These are phyloP conservation scores for Neofelis nebulosa DNA, from an alignment of 2,113 vertebrate species.

Conservation along the genomic window DNA sequence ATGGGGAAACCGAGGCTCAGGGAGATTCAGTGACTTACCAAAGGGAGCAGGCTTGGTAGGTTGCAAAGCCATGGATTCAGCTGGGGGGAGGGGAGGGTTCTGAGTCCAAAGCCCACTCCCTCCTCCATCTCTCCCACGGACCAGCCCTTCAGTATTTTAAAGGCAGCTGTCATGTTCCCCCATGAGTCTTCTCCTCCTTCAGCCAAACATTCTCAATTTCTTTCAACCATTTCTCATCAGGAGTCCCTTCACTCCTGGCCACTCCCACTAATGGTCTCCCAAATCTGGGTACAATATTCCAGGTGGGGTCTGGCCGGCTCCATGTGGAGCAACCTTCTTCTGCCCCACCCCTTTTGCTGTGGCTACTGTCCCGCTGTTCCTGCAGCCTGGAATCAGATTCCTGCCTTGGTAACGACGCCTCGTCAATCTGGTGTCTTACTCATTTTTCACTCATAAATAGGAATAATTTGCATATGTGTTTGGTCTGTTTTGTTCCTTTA, in stretches of 20 bases:
- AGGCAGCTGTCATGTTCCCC: slow-evolving; percentile 3
- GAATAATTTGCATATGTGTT: slow-evolving; percentile 31
- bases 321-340: neutral
- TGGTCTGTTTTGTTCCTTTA: slow-evolving; percentile 57
- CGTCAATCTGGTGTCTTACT: slow-evolving; percentile 26
- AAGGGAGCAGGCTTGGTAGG: neutral
- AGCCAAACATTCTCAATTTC: neutral
- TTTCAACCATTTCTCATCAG: neutral
- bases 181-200: neutral
- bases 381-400: neutral
- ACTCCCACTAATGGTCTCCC: neutral
- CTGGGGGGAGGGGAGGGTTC: neutral
- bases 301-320: neutral
- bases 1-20: neutral
- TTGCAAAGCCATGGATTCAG: neutral
- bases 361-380: neutral
- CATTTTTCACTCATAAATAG: slow-evolving; percentile 43
- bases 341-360: neutral
- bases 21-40: neutral
- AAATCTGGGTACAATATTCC: neutral
- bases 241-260: neutral
- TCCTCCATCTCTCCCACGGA: neutral
- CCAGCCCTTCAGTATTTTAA: neutral
- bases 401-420: neutral
- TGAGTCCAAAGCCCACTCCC: neutral